Base-by-base conservation (phyloP, 64 coral and sea anemone species). In the Orbicella faveolata region DNA sequence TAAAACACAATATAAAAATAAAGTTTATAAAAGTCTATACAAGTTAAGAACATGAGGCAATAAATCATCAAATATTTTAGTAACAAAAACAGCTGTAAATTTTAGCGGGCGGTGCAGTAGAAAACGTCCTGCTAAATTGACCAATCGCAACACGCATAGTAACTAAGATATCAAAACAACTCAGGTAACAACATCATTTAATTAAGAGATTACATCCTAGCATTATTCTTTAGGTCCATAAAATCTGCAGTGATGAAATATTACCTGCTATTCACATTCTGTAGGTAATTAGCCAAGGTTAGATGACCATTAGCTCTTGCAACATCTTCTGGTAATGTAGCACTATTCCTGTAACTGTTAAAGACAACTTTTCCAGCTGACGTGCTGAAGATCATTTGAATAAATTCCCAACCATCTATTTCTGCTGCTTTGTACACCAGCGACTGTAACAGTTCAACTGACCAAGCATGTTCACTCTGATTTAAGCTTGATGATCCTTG, bases 381-480 rank as follows among this genome's bases (percentile, higher is more conserved):
- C 41, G 88, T 53, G 23, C 52, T 89, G 88, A 89, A 89, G 68
- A 89, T 79, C 35, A 79, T 17, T 48, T 70, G 25, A 10, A 89
- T 57, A 89, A 89, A 89, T 64, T 80, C 21, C 6, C 33, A 61
- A 13, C 88, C 76, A 89, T 68, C 62, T 44, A 67, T 44, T 30
- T 89, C 57, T 9, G 88, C 88, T 52, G 88, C 88, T 48, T 67
- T 54, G 64, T 89, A 89, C 4, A 89, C 76, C 57, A 89, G 77
- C 17, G 80, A 36, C 37, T 66, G 63, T 65, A 89, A n/a, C 21
- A 89, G 44, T 37, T 89, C 14, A 63, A 89, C 67, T 26, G 67
- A 70, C 67, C 25, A 25, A 25, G 21, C 21, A 25, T 3, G 6
- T 25, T 23, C 11, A 3, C 67, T 70, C 0, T 70, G 20, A 70